A percentile compares a stretch with the other conserved stretches of the same genome.
Evolutionary conservation across 2,888 invertebrate species (phyloP).

Genomic region (Actias luna): DNA sequence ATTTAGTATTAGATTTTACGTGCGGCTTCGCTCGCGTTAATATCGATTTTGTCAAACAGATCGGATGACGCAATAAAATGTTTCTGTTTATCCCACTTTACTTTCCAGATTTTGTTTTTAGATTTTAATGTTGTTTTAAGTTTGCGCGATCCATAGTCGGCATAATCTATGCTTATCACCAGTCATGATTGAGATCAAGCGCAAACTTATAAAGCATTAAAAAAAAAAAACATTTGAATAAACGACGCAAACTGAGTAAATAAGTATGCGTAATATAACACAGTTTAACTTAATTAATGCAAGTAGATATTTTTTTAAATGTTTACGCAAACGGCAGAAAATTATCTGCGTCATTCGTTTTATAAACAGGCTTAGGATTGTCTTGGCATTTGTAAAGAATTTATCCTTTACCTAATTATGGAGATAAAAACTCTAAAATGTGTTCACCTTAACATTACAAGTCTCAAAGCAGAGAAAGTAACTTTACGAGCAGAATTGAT

Average conservation of each 20-base stretch:
- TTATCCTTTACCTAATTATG: not conserved
- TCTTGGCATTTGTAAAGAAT: not conserved
- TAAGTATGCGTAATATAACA: not conserved
- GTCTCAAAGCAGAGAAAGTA: too few species aligned
- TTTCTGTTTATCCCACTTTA: too few species aligned
- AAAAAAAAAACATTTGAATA: not conserved
- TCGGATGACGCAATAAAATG: too few species aligned
- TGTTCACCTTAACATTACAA: not conserved
- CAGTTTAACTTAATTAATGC: not conserved
- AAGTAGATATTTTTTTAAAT: not conserved
- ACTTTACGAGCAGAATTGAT: not conserved
- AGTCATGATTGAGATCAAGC: too few species aligned
- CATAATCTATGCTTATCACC: too few species aligned
- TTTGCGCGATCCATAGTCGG: too few species aligned
- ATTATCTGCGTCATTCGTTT: not conserved
- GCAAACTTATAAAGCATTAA: too few species aligned
- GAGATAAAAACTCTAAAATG: not conserved
- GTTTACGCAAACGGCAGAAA: not conserved
- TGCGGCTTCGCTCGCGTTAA: too few species aligned
- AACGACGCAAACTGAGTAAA: not conserved
- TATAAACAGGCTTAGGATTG: not conserved
- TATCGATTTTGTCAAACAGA: too few species aligned
- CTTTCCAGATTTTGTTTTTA: too few species aligned
- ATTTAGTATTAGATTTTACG: too few species aligned
- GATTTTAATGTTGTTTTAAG: too few species aligned